These are phyloP conservation scores for Masticophis lateralis DNA, from an alignment of 2,797 vertebrate genomes.

Conservation along the genomic window DNA sequence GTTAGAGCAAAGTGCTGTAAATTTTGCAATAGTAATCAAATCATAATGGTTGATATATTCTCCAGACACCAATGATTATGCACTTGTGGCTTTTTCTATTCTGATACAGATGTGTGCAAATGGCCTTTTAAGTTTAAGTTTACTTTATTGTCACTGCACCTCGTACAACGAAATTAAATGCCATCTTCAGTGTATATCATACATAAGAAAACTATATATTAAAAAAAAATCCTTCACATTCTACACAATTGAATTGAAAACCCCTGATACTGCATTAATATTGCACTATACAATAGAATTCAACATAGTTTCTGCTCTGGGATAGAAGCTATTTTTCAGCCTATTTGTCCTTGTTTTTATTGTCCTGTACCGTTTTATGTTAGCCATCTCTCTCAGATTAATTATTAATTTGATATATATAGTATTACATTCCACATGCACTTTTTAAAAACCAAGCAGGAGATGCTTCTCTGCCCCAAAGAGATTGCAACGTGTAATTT, in stretches of 20 bases:
- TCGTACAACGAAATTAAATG: too few relatives aligned
- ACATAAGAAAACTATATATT: too few relatives aligned
- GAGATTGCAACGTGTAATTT: background rate
- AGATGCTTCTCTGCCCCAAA: background rate
- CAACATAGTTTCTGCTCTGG: too few relatives aligned
- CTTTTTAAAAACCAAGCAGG: background rate
- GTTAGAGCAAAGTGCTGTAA: background rate
- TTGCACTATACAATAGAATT: too few relatives aligned
- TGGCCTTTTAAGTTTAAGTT: background rate
- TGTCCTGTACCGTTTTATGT: background rate
- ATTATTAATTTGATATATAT: background rate
- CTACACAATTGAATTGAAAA: too few relatives aligned
- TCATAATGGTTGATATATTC: background rate
- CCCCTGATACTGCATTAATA: too few relatives aligned
- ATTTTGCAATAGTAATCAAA: background rate
- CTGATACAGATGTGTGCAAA: background rate
- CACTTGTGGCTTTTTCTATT: background rate
- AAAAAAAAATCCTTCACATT: too few relatives aligned
- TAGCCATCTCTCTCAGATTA: background rate
- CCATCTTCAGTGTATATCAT: too few relatives aligned
- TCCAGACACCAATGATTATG: background rate
- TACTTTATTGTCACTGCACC: too few relatives aligned
- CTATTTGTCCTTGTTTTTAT: too few relatives aligned
- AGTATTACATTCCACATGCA: too few relatives aligned
- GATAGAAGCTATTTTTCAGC: too few relatives aligned